phyloP scores from a whole-genome alignment of 2,888 invertebrate genomes.

The Sinotaia quadrata region DNA sequence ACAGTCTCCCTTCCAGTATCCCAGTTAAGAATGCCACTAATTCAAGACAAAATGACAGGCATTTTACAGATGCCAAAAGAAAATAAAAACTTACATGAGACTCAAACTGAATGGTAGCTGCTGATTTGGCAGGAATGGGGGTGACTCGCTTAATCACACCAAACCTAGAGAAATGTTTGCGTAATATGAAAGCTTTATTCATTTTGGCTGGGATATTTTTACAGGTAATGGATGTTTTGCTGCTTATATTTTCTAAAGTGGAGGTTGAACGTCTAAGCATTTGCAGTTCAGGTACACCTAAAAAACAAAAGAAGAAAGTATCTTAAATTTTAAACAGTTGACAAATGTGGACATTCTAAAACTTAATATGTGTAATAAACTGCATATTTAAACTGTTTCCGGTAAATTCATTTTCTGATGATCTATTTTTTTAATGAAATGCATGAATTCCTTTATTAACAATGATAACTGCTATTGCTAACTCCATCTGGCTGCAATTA shows the following conservation, averaged over 20 bases:
- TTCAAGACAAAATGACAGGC: no score
- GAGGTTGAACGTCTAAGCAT: slow-evolving; percentile 41
- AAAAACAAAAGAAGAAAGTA: background rate
- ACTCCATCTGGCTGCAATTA: no score
- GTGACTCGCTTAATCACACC: slow-evolving; percentile 81
- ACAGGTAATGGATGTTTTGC: slow-evolving; percentile 62
- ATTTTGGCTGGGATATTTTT: slow-evolving; percentile 65
- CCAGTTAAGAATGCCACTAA: no score
- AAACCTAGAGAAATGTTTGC: slow-evolving; percentile 76
- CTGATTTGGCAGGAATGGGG: slow-evolving; percentile 78
- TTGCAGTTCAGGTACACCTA: slow-evolving; percentile 1
- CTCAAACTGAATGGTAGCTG: slow-evolving; percentile 81
- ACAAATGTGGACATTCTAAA: no score
- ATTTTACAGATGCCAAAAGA: background rate
- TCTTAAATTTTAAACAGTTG: background rate
- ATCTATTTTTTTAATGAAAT: no score
- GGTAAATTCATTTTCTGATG: no score
- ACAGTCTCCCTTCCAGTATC: no score
- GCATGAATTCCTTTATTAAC: no score
- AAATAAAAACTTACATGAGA: slow-evolving; percentile 53
- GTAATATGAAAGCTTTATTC: slow-evolving; percentile 60
- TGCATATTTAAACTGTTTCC: no score
- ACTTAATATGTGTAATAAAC: no score
- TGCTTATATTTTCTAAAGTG: slow-evolving; percentile 41
- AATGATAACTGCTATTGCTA: no score